Percentiles rank a stretch among this genome's conserved stretches.
These are phyloP conservation scores for Drosophila testacea DNA, from an alignment of 2,888 invertebrate species.

Conservation along the genomic window DNA sequence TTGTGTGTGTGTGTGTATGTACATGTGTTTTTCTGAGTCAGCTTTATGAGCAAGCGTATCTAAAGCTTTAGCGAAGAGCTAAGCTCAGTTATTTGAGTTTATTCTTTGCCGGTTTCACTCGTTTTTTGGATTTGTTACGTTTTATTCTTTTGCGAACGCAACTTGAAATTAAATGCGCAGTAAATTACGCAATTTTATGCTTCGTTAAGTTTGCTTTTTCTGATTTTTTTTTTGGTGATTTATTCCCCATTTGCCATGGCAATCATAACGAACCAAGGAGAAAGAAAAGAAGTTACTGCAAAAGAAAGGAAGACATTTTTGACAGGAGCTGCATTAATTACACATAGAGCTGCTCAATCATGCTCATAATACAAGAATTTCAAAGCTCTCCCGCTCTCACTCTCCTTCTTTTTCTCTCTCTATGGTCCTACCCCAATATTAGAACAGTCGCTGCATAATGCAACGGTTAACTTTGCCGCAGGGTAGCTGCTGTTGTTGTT, in stretches of 20 bases:
- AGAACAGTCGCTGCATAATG: slow-evolving; percentile 51
- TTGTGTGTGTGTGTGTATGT: slow-evolving; percentile 6
- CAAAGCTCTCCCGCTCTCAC: slow-evolving; percentile 26
- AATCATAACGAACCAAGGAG: slow-evolving; percentile 22
- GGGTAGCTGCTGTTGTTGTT: slow-evolving; percentile 27
- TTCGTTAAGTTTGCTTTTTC: slow-evolving; percentile 62
- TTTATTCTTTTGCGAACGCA: slow-evolving; percentile 59
- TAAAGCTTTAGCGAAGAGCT: slow-evolving; percentile 43
- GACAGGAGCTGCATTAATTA: slow-evolving; percentile 52
- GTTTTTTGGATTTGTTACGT: slow-evolving; percentile 18
- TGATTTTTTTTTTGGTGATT: slow-evolving; percentile 9
- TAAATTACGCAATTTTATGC: slow-evolving; percentile 78
- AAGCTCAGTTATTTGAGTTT: slow-evolving; percentile 47
- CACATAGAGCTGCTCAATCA: slow-evolving; percentile 52
- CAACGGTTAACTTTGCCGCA: slow-evolving; percentile 51
- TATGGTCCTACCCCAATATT: slow-evolving; percentile 69
- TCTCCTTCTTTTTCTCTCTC: slow-evolving; percentile 6
- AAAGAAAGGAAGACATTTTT: slow-evolving; percentile 30
- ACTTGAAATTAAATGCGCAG: slow-evolving; percentile 75
- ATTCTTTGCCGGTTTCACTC: slow-evolving; percentile 28
- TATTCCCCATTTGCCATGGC: slow-evolving; percentile 20
- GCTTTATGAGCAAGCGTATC: slow-evolving; percentile 39
- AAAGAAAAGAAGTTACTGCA: slow-evolving; percentile 9
- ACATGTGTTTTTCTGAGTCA: slow-evolving; percentile 20
- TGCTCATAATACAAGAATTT: slow-evolving; percentile 37